phyloP scores from a whole-genome alignment of 1,140 invertebrate genomes.

The Heliconius himera region DNA sequence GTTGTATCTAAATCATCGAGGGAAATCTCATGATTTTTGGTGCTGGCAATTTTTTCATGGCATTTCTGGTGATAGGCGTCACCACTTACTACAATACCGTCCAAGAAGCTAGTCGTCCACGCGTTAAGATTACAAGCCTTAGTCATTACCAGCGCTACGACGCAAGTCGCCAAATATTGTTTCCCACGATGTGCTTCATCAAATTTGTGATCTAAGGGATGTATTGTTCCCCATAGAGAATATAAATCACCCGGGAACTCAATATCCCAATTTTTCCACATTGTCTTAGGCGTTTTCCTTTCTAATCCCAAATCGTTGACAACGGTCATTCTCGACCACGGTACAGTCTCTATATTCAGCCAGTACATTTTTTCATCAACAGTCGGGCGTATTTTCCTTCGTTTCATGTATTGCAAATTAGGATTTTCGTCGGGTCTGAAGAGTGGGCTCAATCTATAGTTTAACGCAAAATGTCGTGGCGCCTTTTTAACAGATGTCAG shows the following conservation, averaged over 20 bases:
- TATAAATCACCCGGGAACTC: constrained; percentile 84
- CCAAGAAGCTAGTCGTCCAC: constrained; percentile 83
- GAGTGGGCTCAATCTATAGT: constrained; percentile 71
- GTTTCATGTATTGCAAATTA: constrained; percentile 63
- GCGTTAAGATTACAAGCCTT: constrained; percentile 82
- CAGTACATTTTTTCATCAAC: constrained; percentile 82
- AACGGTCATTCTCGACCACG: constrained; percentile 80
- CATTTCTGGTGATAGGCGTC: constrained; percentile 79
- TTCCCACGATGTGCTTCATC: constrained; percentile 73
- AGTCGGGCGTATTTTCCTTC: constrained; percentile 51
- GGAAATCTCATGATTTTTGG: constrained; percentile 66
- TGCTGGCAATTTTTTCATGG: constrained; percentile 66
- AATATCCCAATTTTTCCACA: constrained; percentile 84
- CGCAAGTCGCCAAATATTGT: constrained; percentile 82
- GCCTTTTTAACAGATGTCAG: constrained; percentile 80
- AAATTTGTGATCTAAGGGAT: constrained; percentile 80
- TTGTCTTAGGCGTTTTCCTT: constrained; percentile 71
- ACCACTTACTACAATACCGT: constrained; percentile 82
- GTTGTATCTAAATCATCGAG: constrained; percentile 81
- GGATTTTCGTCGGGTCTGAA: constrained; percentile 73
- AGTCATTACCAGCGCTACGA: constrained; percentile 82
- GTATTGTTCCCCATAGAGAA: constrained; percentile 83
- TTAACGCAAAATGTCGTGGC: constrained; percentile 73
- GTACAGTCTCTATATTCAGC: constrained; percentile 78
- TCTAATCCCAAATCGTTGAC: constrained; percentile 77